Percentiles rank a stretch among this genome's conserved stretches.
Conservation (phyloP, 2,113 vertebrate genomes). For the Protobothrops mucrosquamatus region DNA sequence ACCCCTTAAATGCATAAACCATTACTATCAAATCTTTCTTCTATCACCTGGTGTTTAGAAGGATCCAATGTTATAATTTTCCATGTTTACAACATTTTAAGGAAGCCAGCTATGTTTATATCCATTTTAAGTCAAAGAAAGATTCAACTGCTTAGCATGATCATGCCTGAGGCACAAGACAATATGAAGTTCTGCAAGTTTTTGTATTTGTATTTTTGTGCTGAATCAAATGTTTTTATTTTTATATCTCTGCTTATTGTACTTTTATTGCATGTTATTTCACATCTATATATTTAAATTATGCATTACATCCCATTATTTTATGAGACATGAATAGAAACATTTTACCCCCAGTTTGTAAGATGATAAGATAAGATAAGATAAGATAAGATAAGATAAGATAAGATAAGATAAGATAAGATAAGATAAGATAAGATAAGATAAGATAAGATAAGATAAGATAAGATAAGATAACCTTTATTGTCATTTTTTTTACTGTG, state of each 20-base stretch:
- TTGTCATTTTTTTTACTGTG: no score
- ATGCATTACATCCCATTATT: neutral
- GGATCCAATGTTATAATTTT: neutral
- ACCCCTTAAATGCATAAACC: neutral
- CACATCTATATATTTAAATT: neutral
- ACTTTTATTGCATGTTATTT: neutral
- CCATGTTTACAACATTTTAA: neutral
- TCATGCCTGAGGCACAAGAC: neutral
- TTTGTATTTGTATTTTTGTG: neutral
- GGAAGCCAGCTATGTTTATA: neutral
- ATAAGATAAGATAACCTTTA: no score
- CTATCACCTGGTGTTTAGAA: neutral
- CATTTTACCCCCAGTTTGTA: neutral
- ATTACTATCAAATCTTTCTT: neutral
- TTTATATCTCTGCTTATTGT: neutral
- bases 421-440: no score
- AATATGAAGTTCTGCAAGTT: neutral
- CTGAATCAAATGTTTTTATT: neutral
- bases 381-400: no score
- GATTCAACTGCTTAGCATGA: neutral
- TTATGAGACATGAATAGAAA: neutral
- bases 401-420: no score
- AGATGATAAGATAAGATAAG: no score
- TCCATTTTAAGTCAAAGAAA: neutral
- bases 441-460: no score